Evolutionary conservation across 2,888 invertebrate species (phyloP).

Genomic region (Elysia crispata): DNA sequence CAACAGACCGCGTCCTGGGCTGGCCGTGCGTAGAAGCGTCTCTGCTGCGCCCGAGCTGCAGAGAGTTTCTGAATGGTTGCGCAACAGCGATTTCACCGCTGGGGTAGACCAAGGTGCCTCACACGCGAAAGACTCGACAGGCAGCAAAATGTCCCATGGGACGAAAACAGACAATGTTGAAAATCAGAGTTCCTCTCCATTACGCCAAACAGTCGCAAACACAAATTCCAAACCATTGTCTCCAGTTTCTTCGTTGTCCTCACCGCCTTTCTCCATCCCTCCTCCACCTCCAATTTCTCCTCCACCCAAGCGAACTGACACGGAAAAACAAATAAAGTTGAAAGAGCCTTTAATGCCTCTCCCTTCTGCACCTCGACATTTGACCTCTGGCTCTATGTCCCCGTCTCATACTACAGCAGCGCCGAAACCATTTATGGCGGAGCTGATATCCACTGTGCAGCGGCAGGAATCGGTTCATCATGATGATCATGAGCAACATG

Average conservation of each 20-base stretch:
- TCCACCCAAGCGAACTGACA: background rate
- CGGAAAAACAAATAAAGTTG: background rate
- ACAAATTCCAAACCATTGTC: background rate
- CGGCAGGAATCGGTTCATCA: background rate
- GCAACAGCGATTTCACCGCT: conserved; percentile 38
- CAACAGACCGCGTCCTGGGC: background rate
- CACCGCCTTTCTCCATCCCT: background rate
- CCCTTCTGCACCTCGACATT: background rate
- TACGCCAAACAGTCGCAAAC: background rate
- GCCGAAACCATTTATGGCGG: background rate
- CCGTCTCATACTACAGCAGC: background rate
- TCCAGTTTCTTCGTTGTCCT: background rate
- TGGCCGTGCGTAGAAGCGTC: background rate
- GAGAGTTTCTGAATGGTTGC: conserved; percentile 42
- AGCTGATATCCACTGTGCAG: background rate
- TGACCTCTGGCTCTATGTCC: background rate
- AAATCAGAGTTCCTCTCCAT: background rate
- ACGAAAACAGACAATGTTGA: background rate
- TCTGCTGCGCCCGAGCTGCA: conserved; percentile 38
- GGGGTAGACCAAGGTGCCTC: background rate
- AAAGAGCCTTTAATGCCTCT: background rate
- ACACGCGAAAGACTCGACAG: background rate
- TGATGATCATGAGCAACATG: background rate
- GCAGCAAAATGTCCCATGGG: background rate
- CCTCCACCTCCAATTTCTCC: conserved; percentile 10